Conservation (phyloP, 2,797 vertebrate species). For the Furcifer pardalis region DNA sequence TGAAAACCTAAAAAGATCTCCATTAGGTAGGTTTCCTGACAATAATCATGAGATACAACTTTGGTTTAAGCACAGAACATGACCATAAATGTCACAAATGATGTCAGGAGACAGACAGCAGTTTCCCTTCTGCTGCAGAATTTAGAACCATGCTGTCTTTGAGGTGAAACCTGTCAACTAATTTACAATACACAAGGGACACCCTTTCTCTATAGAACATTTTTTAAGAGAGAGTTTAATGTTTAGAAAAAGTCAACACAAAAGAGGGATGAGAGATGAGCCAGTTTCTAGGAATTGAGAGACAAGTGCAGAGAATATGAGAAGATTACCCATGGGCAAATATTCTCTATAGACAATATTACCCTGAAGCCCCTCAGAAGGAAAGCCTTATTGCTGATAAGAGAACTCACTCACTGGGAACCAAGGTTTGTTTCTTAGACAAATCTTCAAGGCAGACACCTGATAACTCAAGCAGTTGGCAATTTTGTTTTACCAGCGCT, state of each 20-base stretch:
- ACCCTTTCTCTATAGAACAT: not conserved
- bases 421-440: slow-evolving; percentile 45
- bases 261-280: slow-evolving; percentile 31
- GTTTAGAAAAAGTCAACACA: not conserved
- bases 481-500: slow-evolving; percentile 42
- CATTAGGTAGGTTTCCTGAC: slow-evolving; percentile 31
- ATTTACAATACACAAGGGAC: not conserved
- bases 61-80: not conserved
- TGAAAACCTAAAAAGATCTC: slow-evolving; percentile 14
- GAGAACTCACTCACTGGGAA: slow-evolving; percentile 35
- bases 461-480: slow-evolving; percentile 38
- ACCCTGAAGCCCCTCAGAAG: slow-evolving; percentile 13
- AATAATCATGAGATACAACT: not conserved
- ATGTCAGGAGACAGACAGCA: not conserved
- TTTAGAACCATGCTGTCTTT: accelerated
- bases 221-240: accelerated
- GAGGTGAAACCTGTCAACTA: not conserved
- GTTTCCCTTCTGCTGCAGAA: slow-evolving; percentile 4
- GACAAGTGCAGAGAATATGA: slow-evolving; percentile 23
- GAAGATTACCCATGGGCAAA: slow-evolving; percentile 58
- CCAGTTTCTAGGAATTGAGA: not conserved
- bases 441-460: slow-evolving; percentile 46
- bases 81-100: slow-evolving; percentile 22
- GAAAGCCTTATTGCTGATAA: slow-evolving; percentile 48
- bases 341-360: slow-evolving; percentile 34